A percentile compares a stretch with the other conserved stretches of the same genome.
Conservation (phyloP, 2,888 invertebrate species). For the Drosophila mercatorum region DNA sequence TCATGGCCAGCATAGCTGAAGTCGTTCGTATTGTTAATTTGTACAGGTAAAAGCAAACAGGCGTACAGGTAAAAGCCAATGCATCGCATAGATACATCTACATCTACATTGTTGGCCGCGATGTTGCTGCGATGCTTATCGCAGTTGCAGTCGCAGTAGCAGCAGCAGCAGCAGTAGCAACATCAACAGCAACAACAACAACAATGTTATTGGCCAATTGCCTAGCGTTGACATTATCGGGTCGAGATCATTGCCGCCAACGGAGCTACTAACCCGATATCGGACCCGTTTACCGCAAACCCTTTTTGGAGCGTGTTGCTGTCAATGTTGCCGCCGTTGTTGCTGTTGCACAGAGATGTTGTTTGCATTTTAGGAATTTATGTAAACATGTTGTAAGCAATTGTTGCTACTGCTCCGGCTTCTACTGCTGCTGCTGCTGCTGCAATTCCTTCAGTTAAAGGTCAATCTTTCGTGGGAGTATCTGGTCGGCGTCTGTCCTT, state of each 20-base stretch:
- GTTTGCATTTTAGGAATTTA: constrained; percentile 83
- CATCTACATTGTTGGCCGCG: constrained; percentile 75
- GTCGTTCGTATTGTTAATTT: constrained; percentile 73
- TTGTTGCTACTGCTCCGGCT: constrained; percentile 24
- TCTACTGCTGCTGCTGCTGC: constrained; percentile 22
- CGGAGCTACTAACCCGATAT: constrained; percentile 60
- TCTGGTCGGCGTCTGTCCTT: constrained; percentile 32
- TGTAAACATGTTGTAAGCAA: constrained; percentile 81
- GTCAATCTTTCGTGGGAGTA: constrained; percentile 80
- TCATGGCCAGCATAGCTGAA: constrained; percentile 56
- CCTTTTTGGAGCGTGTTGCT: constrained; percentile 76
- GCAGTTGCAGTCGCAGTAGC: constrained; percentile 41
- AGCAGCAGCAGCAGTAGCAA: constrained; percentile 41
- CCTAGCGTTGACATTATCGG: constrained; percentile 81
- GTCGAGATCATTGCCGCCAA: constrained; percentile 76
- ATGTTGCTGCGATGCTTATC: constrained; percentile 75
- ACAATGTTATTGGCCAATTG: constrained; percentile 82
- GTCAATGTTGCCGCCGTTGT: constrained; percentile 68
- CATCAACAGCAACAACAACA: constrained; percentile 47
- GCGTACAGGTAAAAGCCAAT: constrained; percentile 37
- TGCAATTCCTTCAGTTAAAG: constrained; percentile 69
- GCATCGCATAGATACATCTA: constrained; percentile 70
- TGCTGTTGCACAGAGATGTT: constrained; percentile 62
- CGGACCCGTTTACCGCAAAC: constrained; percentile 47
- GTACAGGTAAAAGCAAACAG: constrained; percentile 64